Evolutionary conservation across 2,113 vertebrate species (phyloP).

Genomic region (Sinocyclocheilus maitianheensis): DNA sequence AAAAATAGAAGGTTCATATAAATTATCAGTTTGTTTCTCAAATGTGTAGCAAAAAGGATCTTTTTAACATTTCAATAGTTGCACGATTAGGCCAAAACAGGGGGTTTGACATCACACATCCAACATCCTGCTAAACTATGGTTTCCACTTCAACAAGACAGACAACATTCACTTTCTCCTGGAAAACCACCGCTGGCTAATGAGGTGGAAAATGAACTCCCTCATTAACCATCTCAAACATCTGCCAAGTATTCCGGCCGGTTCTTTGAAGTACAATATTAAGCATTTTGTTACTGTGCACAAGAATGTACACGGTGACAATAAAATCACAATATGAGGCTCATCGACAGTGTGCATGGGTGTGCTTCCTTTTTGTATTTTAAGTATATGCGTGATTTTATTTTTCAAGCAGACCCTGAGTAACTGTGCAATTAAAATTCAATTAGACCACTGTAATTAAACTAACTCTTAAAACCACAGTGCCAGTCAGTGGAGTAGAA

Average conservation of each 20-base stretch:
- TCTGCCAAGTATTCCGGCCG: constrained; percentile 25
- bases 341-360: constrained; percentile 16
- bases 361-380: constrained; percentile 43
- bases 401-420: constrained; percentile 39
- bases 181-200: constrained; percentile 15
- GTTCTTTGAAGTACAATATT: constrained; percentile 20
- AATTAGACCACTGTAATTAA: constrained; percentile 45
- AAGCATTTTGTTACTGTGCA: constrained; percentile 1
- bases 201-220: constrained; percentile 40
- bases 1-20: background rate
- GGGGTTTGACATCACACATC: background rate
- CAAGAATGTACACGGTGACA: background rate
- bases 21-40: background rate
- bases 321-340: constrained; percentile 24
- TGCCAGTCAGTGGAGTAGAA: constrained; percentile 13
- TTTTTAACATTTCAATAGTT: background rate
- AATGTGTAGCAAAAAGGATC: background rate
- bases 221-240: constrained; percentile 34
- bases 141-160: constrained; percentile 12
- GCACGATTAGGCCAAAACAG: background rate
- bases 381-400: constrained; percentile 44
- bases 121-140: background rate
- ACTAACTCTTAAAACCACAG: constrained; percentile 39
- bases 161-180: constrained; percentile 23
- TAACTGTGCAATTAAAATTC: constrained; percentile 52